Evolutionary conservation across 1,140 invertebrate species (phyloP), one percentile per base, ranked within the genome.

Genomic region (Ceratitis capitata): DNA sequence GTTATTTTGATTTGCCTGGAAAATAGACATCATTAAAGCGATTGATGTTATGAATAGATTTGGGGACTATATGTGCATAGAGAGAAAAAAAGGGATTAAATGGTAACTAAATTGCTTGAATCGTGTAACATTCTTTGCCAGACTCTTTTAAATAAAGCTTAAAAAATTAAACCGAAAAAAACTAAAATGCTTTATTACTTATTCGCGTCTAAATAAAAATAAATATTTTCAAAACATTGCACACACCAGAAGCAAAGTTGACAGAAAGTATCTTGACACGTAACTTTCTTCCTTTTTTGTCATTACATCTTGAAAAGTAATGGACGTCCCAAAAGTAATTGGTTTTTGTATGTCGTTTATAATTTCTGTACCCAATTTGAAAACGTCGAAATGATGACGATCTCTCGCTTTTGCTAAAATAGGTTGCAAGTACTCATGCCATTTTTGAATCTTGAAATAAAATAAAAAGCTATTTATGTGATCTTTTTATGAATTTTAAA

Each of bases 351-450:
- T 74, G 56, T 87, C 61, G 16, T 87, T 74, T 7, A 91, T 86
- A 26, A 91, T 87, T 83, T 91, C 88, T 23, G 89, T 89, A 3
- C 89, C 89, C 16, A 91, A 58, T 16, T 87, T 85, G 49, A 88
- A 87, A 23, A 91, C 88, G 35, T 89, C 89, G 42, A 91, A 91
- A 82, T 89, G 89, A 83, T 91, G 90, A 10, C 90, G 87, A 2
- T 87, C 89, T 61, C 88, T 89, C 2, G 90, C 87, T n/a, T 87
- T 86, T 35, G 88, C 88, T 49, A 91, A 83, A 10, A 87, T 86
- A 58, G 90, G 90, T 35, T 86, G 88, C 35, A 91, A 61, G 26
- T 88, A 84, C 16, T 86, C 85, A 85, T 91, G 90, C 90, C 90
- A 91, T 53, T 88, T 87, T 39, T 87, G 74, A 3, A 91, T 88